Conservation (phyloP, 1,140 invertebrate genomes). For the Diorhabda carinulata region DNA sequence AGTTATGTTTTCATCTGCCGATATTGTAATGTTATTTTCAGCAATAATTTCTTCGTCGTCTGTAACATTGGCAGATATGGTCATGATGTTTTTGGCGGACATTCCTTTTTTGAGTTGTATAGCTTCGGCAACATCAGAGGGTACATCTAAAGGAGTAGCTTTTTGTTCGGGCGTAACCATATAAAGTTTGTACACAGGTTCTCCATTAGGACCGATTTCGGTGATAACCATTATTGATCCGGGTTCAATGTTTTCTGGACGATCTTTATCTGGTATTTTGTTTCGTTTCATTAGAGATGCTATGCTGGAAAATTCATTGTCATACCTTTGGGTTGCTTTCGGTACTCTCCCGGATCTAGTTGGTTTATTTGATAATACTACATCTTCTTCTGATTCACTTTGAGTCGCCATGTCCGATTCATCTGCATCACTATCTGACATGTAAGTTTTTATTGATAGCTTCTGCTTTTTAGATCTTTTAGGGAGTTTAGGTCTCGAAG, state of each 20-base stretch:
- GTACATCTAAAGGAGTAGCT: conserved; percentile 45
- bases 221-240: conserved; percentile 48
- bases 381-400: conserved; percentile 30
- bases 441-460: conserved; percentile 16
- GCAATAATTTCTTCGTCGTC: conserved; percentile 3
- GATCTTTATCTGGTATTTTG: conserved; percentile 12
- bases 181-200: conserved; percentile 48
- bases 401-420: conserved; percentile 23
- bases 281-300: conserved; percentile 4
- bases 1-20: conserved; percentile 22
- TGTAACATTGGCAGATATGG: conserved; percentile 14
- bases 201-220: conserved; percentile 40
- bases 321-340: conserved; percentile 28
- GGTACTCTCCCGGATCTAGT: conserved; percentile 37
- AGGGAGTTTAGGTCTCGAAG: background rate
- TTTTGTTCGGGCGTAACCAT: conserved; percentile 47
- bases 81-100: conserved; percentile 18
- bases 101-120: conserved; percentile 14
- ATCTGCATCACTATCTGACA: conserved; percentile 30
- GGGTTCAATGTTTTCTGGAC: conserved; percentile 21
- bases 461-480: conserved; percentile 15
- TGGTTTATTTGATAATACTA: conserved; percentile 23
- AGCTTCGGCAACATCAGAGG: conserved; percentile 43
- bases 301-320: conserved; percentile 7
- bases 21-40: conserved; percentile 26